A percentile compares a stretch with the other conserved stretches of the same genome.
phyloP scores from a whole-genome alignment of 1,140 invertebrate genomes.

The Phenacoccus solenopsis region DNA sequence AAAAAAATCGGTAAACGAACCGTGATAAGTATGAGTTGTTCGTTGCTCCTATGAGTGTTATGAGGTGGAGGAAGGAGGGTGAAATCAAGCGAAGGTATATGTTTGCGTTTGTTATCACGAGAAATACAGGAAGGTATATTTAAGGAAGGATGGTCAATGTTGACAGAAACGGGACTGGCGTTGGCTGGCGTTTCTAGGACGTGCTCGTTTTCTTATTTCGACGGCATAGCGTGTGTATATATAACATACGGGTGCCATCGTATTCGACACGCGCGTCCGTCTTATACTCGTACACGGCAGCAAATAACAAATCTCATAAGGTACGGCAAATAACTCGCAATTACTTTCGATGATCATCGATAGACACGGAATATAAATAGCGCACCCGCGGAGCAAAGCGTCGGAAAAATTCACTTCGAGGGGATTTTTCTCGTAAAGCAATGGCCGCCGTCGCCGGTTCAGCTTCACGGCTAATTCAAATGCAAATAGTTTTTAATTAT shows the following conservation, averaged over 20 bases:
- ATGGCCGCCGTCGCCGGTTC: background rate
- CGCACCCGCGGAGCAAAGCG: background rate
- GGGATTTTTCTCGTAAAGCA: background rate
- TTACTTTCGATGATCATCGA: background rate
- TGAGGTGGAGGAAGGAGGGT: background rate
- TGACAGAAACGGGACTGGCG: background rate
- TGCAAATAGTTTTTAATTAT: background rate
- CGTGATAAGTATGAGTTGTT: background rate
- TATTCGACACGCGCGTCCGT: background rate
- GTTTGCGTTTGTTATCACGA: constrained; percentile 4
- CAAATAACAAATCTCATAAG: background rate
- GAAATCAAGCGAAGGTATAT: background rate
- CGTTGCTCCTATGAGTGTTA: too few relatives aligned
- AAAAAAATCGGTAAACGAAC: background rate
- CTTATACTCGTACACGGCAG: background rate
- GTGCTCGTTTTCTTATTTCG: constrained; percentile 6
- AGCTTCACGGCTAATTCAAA: background rate
- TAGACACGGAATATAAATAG: background rate
- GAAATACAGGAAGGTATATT: constrained; percentile 12
- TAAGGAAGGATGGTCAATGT: constrained; percentile 7
- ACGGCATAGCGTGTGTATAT: too few relatives aligned
- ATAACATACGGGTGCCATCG: background rate
- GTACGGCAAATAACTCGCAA: too few relatives aligned
- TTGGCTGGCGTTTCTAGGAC: constrained; percentile 6
- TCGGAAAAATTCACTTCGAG: background rate